Base-by-base conservation (phyloP, 1,140 invertebrate genomes). In the Pseudobourletiella spinata region DNA sequence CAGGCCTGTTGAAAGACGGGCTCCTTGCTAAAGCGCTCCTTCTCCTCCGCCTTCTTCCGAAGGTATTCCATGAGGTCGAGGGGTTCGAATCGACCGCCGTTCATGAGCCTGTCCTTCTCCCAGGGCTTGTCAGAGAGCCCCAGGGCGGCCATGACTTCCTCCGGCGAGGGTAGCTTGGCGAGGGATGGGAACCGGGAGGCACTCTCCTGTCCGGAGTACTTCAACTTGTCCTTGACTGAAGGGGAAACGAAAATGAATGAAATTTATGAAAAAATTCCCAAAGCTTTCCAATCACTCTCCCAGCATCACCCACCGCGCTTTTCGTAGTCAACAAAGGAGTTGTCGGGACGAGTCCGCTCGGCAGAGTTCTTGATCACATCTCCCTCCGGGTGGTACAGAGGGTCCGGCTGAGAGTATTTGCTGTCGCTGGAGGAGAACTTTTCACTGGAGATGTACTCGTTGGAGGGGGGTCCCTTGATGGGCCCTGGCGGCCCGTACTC, bases 11-110 rank as follows among this genome's bases (percentile, higher is more conserved):
- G n/a, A n/a, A n/a, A 55, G 3, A 55, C 15, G 0, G 88, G 88
- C 58, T 87, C 85, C 1, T 61, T 64, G 14, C 55, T 11, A n/a
- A n/a, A n/a, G 50, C 32, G 1, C 28, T 62, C 52, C 26, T 57
- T 44, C 24, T 63, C 29, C n/a, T 54, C 56, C 18, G 25, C 32
- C 29, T 58, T 57, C 25, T 43, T 25, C 14, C 46, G 29, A n/a
- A 63, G 20, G 32, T 63, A 63, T n/a, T 63, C 61, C 61, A 63
- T 63, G 8, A 63, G 35, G 18, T 58, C 58, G 16, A 58, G 42
- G 0, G 61, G 61, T 30, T 57, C 24, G n/a, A 24, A 42, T 25
- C 32, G 55, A 50, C 54, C 22, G 50, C 26, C 18, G 51, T 57
- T 56, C 42, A 24, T 43, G 26, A 32, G 52, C 42, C 32, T 64